Evolutionary conservation across 2,888 invertebrate species (phyloP), one percentile per base, ranked within the genome.

Genomic region (Nymphalis urticae): DNA sequence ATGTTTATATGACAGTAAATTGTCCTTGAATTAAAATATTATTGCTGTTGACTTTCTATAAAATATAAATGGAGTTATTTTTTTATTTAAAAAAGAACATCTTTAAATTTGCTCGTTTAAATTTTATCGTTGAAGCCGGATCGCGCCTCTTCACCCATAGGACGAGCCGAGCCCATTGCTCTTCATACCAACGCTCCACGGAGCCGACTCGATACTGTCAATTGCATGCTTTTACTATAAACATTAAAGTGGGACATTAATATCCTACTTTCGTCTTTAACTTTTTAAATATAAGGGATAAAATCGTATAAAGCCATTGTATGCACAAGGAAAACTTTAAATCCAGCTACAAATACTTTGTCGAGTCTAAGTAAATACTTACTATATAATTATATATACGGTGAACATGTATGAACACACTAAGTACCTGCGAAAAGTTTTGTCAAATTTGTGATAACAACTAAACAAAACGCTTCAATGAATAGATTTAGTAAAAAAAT

Each of bases 181-280:
- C 73, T 72, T 75, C 77, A 74, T 73, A 72, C 73, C 73, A 70
- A 70, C 72, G 69, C 74, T 69, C 71, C 74, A 72, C 72, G 69
- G 69, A 71, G 73, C 74, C 73, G 73, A 67, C 75, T 77, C 75
- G 77, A 78, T 78, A 78, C 77, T 76, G 77, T 78, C 78, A 78
- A 77, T 77, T 78, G 75, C 78, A 71, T 71, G 75, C 69, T 53
- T 53, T 16, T 75, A 72, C 56, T 73, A 76, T 72, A 70, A 74
- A 64, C 56, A 70, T 56, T 56, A 56, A 56, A 36, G 17, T 36
- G n/a, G 32, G 36, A 60, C 42, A 51, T 63, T 58, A 24, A 24
- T 64, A 73, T 32, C 32, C 69, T 13, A 76, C 65, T 72, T 51
- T 68, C 67, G 64, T 42, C 67, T 66, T 71, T 73, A 73, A 21